Evolutionary conservation across 2,888 invertebrate genomes (phyloP), one percentile per base, ranked within the genome.

Genomic region (Tineola bisselliella): DNA sequence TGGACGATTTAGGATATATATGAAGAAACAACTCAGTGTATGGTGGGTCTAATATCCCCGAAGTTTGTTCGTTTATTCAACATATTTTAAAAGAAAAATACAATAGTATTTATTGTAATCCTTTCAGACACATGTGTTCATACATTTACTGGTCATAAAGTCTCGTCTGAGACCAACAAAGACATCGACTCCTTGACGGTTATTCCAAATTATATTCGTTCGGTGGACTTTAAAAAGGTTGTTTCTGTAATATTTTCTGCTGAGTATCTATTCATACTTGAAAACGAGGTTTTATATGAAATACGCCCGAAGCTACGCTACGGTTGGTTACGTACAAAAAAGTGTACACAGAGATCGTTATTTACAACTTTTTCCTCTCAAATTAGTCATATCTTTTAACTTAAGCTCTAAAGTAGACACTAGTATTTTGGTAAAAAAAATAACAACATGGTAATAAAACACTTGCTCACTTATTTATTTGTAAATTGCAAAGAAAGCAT

Each of bases 221-320:
- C 25, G 19, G 25, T n/a, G 54, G 18, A 54, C 54, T 54, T 54
- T 18, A 54, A 54, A 25, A 54, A 12, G 25, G 54, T 12, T 54
- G 19, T 25, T 18, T 54, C 58, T 31, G 59, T 25, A 44, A 44
- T 59, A 59, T 44, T 59, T 59, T 44, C 3, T 19, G 43, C 59
- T 59, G 59, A 59, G 59, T 44, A 59, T 44, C 59, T 44, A 59
- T 59, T 59, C 58, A 58, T 58, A 33, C 33, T 25, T 58, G 58
- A 15, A 58, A 58, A 58, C 33, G 58, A 58, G 54, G 19, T 48
- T 54, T 54, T 54, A 19, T n/a, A 54, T 5, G 56, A 58, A 31
- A 31, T 33, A 17, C 12, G 58, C 58, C 58, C 33, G 33, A 17
- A 58, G 58, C 33, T 31, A 31, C 13, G 58, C 33, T 31, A 31